Base-by-base conservation (phyloP, 2,113 vertebrate genomes). In the Oreochromis aureus region DNA sequence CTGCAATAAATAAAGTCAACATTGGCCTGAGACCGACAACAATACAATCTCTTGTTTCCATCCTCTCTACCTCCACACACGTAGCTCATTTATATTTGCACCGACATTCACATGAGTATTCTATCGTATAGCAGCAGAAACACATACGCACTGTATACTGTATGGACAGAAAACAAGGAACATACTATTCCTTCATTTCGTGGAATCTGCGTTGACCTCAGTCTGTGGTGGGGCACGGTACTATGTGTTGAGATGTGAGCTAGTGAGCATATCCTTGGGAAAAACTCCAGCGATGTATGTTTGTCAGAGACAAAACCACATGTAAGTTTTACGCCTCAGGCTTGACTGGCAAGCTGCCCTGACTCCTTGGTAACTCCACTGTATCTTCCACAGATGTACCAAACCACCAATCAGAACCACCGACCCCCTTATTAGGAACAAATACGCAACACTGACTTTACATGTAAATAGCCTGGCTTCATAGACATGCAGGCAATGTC, bases 361-460 rank as follows among this genome's bases (percentile, higher is more conserved):
- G 94, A 94, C 94, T 93, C 90, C 93, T 93, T 94, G 95, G 92
- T 95, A 94, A 96, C 95, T 93, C 93, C 93, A 95, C 93, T 95
- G 94, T 95, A 96, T 96, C 95, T 96, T 96, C 95, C 95, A 96
- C 95, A 96, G 95, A 96, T 96, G 95, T 95, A 96, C 94, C 94
- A 94, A 95, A 94, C 94, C 95, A 94, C 94, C 94, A 22, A 92
- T 93, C 93, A 91, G 91, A 95, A 96, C 92, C 93, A 90, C 86
- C 92, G 13, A 92, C 91, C 94, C 90, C 89, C 83, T 79, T 10
- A 87, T 88, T 27, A 90, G 90, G 84, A 95, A 95, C 92, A 91
- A 83, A 89, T 63, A 95, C 90, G 91, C 90, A 89, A 94, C 92
- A 94, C 86, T 80, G 46, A 92, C 86, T 88, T 92, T 87, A 94